Percentiles rank a stretch among this genome's conserved stretches.
phyloP scores from a whole-genome alignment of 1,140 invertebrate species.

The Acromyrmex charruanus region DNA sequence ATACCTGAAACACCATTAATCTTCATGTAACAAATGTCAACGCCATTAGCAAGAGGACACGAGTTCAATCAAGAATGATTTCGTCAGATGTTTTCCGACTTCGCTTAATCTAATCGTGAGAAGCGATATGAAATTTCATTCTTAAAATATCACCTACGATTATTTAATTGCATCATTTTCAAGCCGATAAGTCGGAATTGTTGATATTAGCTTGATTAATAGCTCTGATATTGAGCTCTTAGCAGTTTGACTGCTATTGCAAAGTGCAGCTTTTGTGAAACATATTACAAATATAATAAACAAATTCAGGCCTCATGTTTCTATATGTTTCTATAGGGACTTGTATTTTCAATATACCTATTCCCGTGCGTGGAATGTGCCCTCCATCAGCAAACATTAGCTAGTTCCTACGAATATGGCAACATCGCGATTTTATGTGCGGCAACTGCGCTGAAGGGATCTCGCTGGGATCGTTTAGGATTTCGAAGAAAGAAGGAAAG shows the following conservation, averaged over 20 bases:
- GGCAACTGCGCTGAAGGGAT: conserved; percentile 65
- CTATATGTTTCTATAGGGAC: neutral
- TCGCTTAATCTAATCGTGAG: neutral
- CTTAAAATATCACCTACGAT: neutral
- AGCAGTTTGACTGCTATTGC: neutral
- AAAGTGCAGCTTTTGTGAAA: neutral
- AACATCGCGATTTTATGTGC: conserved; percentile 69
- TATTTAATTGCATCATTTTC: conserved; percentile 5
- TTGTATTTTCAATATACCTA: conserved; percentile 41
- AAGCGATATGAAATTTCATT: neutral
- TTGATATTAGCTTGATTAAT: neutral
- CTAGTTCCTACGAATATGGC: conserved; percentile 64
- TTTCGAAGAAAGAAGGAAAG: conserved; percentile 68
- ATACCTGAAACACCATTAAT: conserved; percentile 90
- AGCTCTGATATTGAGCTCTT: neutral
- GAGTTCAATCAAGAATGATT: neutral
- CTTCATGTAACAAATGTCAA: conserved; percentile 23
- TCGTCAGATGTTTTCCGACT: neutral
- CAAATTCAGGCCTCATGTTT: neutral
- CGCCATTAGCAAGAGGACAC: neutral
- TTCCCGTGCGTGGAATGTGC: neutral
- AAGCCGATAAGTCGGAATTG: neutral
- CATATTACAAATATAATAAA: neutral
- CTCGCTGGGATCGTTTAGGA: conserved; percentile 72
- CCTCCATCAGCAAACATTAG: conserved; percentile 39